A percentile compares a stretch with the other conserved stretches of the same genome.
Conservation (phyloP, 2,888 invertebrate genomes). For the Arge pagana region DNA sequence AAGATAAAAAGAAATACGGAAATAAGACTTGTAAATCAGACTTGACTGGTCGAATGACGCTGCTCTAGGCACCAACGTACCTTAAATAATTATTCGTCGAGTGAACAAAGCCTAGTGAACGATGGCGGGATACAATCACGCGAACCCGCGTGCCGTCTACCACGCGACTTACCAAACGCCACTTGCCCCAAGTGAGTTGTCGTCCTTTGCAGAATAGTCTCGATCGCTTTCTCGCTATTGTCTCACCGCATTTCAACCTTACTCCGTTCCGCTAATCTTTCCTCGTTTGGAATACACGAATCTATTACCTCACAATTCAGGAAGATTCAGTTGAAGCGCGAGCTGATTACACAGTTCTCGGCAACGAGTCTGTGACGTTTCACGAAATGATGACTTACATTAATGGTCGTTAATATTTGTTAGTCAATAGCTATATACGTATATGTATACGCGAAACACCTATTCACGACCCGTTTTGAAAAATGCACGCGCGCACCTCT, state of each 20-base stretch:
- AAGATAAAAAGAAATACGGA: not conserved
- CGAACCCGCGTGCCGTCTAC: slow-evolving; percentile 56
- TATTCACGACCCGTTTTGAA: too few relatives aligned
- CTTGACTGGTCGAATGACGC: slow-evolving; percentile 4
- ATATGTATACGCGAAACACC: too few relatives aligned
- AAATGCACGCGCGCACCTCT: too few relatives aligned
- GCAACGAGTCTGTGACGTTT: slow-evolving; percentile 2
- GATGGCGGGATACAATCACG: slow-evolving; percentile 56
- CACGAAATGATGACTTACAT: slow-evolving; percentile 14
- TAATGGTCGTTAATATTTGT: too few relatives aligned
- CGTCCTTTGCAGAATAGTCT: too few relatives aligned
- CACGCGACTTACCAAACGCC: slow-evolving; percentile 58
- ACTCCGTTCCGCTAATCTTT: slow-evolving; percentile 34
- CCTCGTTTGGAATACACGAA: slow-evolving; percentile 29
- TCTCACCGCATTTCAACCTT: slow-evolving; percentile 27
- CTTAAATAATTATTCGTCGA: slow-evolving; percentile 10
- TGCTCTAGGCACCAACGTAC: not conserved
- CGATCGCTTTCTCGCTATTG: too few relatives aligned
- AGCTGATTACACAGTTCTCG: slow-evolving; percentile 20
- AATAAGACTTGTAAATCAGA: not conserved
- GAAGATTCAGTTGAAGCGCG: slow-evolving; percentile 37
- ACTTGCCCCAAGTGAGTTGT: slow-evolving; percentile 56
- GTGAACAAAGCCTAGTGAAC: slow-evolving; percentile 9
- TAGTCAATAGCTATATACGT: too few relatives aligned
- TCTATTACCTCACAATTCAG: too few relatives aligned